Evolutionary conservation across 2,113 vertebrate species (phyloP), one percentile per base, ranked within the genome.

Genomic region (Jaculus jaculus): DNA sequence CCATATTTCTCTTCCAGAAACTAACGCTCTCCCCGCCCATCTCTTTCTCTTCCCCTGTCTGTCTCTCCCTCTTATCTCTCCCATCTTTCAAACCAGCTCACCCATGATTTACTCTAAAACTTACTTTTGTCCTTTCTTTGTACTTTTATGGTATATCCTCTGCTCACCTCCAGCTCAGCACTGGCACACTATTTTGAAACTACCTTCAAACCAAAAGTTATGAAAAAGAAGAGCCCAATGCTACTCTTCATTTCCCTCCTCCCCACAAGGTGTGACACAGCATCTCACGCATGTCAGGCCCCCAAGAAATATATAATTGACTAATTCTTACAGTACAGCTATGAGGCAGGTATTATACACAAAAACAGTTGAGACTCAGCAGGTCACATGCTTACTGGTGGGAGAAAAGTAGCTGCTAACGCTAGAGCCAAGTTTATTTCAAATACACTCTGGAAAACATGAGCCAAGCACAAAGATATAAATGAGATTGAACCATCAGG

Each of bases 51-150:
- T 2, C 2, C 28, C 15, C 54, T 54, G 7, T 51, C 51, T 13
- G 63, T 23, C 3, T 2, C 28, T 13, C 71, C 20, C 3, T 2
- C 24, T 15, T 24, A 2, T 2, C 28, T 54, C 71, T 24, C 3
- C 2, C 28, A 60, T 7, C 87, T 42, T 84, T 86, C 63, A 39
- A 74, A 86, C 61, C 23, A 80, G 2, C 42, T 85, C 39, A 54
- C 20, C 30, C 15, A 23, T 18, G 37, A 30, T 79, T 82, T 17
- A 24, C 69, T 63, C 66, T 42, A 18, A 63, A 88, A 74, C 23
- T 32, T n/a, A 16, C 34, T 11, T 23, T 37, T 18, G 34, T 12
- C 69, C 73, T 73, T 84, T 69, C 47, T 80, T 66, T 24, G 24
- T 32, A 18, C 12, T 32, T 58, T 77, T 61, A 24, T 80, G 26